Evolutionary conservation across 1,140 invertebrate species (phyloP).

Genomic region (Riptortus pedestris): DNA sequence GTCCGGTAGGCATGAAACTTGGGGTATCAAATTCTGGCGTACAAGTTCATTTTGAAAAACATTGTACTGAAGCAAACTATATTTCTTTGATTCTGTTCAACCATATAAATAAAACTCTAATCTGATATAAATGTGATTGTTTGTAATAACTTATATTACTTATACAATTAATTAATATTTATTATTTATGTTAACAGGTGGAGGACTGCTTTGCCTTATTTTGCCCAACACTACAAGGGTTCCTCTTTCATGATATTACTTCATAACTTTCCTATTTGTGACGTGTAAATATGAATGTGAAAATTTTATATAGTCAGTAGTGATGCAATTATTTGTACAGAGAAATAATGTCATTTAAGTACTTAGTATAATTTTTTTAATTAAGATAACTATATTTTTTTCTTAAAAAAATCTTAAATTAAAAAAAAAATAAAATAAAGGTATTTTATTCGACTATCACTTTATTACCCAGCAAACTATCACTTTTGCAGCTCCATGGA

Average conservation of each 20-base stretch:
- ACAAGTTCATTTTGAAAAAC: too few relatives aligned
- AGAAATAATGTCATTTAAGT: constrained; percentile 6
- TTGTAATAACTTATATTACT: too few relatives aligned
- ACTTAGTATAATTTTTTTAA: constrained; percentile 7
- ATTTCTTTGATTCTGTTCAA: too few relatives aligned
- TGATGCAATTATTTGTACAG: background rate
- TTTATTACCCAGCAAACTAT: too few relatives aligned
- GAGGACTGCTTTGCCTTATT: constrained; percentile 70
- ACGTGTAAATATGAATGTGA: background rate
- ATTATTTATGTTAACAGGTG: constrained; percentile 48
- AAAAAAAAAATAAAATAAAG: background rate
- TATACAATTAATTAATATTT: constrained; percentile 6
- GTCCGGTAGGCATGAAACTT: too few relatives aligned
- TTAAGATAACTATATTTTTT: background rate
- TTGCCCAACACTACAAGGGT: constrained; percentile 74
- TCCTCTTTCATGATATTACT: constrained; percentile 56
- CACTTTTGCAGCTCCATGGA: too few relatives aligned
- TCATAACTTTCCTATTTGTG: too few relatives aligned
- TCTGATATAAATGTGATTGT: too few relatives aligned
- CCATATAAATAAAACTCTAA: too few relatives aligned
- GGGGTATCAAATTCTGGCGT: too few relatives aligned
- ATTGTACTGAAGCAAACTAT: too few relatives aligned
- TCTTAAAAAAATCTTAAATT: background rate
- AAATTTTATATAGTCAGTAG: background rate
- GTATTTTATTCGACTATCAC: too few relatives aligned